These are phyloP conservation scores for Eolophus roseicapilla DNA, from an alignment of 2,113 vertebrate genomes.

Conservation along the genomic window DNA sequence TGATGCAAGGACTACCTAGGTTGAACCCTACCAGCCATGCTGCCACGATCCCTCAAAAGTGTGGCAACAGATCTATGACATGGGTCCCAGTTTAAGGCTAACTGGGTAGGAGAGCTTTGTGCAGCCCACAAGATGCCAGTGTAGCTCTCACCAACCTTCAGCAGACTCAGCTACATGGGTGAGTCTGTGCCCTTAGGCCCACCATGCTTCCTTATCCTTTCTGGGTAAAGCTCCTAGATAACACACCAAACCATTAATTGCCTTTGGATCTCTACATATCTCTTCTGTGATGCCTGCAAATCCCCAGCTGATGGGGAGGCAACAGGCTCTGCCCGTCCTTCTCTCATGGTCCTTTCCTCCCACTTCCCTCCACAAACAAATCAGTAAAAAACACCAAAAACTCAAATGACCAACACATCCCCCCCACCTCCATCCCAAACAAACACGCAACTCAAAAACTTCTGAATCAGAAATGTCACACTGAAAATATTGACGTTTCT, in stretches of 20 bases:
- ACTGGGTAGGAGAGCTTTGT: background rate
- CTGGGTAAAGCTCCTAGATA: background rate
- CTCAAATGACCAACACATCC: background rate
- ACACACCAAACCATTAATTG: accelerated
- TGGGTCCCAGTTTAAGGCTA: accelerated
- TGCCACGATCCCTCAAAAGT: accelerated
- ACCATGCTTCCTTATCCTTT: background rate
- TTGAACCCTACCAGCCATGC: background rate
- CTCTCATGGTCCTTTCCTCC: background rate
- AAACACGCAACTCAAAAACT: background rate
- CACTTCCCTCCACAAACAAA: background rate
- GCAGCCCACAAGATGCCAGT: accelerated
- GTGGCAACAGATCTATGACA: accelerated
- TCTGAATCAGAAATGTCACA: background rate
- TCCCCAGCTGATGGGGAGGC: no score
- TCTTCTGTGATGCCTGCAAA: background rate
- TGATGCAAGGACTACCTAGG: background rate
- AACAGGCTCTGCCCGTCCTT: background rate
- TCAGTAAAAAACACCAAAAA: background rate
- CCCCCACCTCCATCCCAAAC: background rate
- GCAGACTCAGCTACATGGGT: accelerated
- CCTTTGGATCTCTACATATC: accelerated
- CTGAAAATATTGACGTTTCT: background rate
- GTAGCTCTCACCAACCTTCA: background rate
- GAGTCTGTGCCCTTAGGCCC: background rate